phyloP scores from a whole-genome alignment of 2,797 vertebrate species.

The Sphaeramia orbicularis region DNA sequence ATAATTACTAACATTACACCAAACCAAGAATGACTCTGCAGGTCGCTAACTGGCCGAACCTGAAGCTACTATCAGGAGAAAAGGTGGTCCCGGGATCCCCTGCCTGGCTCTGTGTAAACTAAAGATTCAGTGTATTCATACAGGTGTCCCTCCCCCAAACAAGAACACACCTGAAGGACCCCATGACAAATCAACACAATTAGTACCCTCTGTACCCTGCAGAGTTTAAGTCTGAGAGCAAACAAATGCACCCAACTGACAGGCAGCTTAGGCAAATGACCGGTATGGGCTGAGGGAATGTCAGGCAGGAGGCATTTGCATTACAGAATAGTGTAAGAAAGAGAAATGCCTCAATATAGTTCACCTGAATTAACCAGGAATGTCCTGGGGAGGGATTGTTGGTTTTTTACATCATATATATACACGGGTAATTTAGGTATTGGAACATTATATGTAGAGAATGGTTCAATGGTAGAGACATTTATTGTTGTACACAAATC shows the following conservation, averaged over 20 bases:
- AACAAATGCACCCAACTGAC: constrained; percentile 77
- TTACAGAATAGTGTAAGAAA: constrained; percentile 70
- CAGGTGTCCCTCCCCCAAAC: constrained; percentile 60
- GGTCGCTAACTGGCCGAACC: constrained; percentile 78
- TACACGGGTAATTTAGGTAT: constrained; percentile 8
- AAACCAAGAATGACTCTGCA: constrained; percentile 81
- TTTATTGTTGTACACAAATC: constrained; percentile 11
- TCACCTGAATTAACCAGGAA: constrained; percentile 62
- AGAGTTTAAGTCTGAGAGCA: constrained; percentile 75
- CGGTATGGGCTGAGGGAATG: constrained; percentile 70
- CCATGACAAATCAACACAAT: constrained; percentile 79
- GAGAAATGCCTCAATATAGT: constrained; percentile 60
- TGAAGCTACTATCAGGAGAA: constrained; percentile 65
- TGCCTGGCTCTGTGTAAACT: constrained; percentile 66
- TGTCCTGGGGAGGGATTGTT: constrained; percentile 48
- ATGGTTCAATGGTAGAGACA: constrained; percentile 20
- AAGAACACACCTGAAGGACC: constrained; percentile 75
- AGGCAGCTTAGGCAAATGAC: constrained; percentile 76
- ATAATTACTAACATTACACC: constrained; percentile 84
- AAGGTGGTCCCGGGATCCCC: constrained; percentile 65
- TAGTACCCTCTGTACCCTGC: constrained; percentile 71
- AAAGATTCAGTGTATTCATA: constrained; percentile 62
- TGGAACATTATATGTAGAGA: constrained; percentile 26
- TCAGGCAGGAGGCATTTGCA: constrained; percentile 67
- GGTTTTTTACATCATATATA: constrained; percentile 37